Evolutionary conservation across 2,888 invertebrate species (phyloP).

Genomic region (Penaeus monodon): DNA sequence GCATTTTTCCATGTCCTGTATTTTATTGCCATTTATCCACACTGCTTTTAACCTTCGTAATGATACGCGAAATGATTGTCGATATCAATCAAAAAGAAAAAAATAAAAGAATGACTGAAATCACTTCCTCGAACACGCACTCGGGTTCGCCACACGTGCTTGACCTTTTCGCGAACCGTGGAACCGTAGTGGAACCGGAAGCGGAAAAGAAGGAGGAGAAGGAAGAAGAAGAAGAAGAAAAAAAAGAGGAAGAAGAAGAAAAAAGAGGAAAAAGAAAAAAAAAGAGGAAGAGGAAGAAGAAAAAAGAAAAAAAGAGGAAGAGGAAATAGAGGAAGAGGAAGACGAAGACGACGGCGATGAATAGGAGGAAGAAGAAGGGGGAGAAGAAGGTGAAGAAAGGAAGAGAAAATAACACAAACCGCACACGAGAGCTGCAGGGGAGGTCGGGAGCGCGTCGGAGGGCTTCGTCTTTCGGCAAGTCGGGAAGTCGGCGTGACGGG

Average conservation of each 20-base stretch:
- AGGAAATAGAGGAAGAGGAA: too few relatives aligned
- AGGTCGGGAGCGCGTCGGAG: too few relatives aligned
- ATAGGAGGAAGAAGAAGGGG: background rate
- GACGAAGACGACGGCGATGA: too few relatives aligned
- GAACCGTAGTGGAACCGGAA: constrained; percentile 5
- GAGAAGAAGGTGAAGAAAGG: background rate
- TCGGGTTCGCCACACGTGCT: background rate
- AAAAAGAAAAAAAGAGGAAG: too few relatives aligned
- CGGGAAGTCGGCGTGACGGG: too few relatives aligned
- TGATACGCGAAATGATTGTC: background rate
- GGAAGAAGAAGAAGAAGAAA: background rate
- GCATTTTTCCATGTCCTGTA: background rate
- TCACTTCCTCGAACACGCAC: background rate
- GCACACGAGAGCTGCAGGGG: too few relatives aligned
- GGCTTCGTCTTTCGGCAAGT: too few relatives aligned
- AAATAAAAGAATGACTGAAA: background rate
- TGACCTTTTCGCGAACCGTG: background rate
- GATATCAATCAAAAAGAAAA: background rate
- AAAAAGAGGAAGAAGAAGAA: too few relatives aligned
- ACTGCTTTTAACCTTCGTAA: background rate
- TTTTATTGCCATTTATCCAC: constrained; percentile 1
- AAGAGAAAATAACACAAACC: too few relatives aligned
- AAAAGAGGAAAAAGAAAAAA: background rate
- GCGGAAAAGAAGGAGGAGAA: constrained; percentile 1
- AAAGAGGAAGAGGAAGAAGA: background rate